These are phyloP conservation scores for Cosmorhoe ocellata DNA, from an alignment of 2,888 invertebrate species.

Conservation along the genomic window DNA sequence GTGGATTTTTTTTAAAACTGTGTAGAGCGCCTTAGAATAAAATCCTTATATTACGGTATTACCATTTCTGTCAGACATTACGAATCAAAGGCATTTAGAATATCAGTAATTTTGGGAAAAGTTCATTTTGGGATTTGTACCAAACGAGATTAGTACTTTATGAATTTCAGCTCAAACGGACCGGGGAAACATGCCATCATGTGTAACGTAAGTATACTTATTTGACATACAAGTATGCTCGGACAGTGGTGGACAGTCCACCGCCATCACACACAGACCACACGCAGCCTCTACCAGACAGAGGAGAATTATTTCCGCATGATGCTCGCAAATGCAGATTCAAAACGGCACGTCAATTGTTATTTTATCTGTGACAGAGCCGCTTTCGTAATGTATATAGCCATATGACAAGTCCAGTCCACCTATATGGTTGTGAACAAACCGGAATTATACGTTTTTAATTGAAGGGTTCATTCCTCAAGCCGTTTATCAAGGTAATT, in stretches of 20 bases:
- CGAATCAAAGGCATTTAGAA: no score
- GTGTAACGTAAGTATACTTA: no score
- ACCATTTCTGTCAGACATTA: no score
- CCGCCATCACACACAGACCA: conserved; percentile 6
- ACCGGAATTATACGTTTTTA: conserved; percentile 67
- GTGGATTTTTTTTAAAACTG: no score
- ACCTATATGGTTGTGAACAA: conserved; percentile 44
- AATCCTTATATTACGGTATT: no score
- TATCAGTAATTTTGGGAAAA: no score
- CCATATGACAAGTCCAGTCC: conserved; percentile 48
- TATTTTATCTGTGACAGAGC: conserved; percentile 46
- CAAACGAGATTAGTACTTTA: no score
- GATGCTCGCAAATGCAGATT: conserved; percentile 25
- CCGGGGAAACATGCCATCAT: no score
- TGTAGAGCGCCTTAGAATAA: no score
- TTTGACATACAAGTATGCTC: conserved; percentile 1
- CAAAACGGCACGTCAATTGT: conserved; percentile 47
- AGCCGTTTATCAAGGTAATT: conserved; percentile 66
- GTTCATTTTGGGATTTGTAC: no score
- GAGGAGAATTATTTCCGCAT: conserved; percentile 19
- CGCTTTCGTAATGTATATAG: conserved; percentile 59
- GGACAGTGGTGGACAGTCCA: background rate
- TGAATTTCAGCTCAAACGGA: no score
- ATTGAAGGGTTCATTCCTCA: conserved; percentile 67
- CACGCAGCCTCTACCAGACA: conserved; percentile 1